Evolutionary conservation across 2,888 invertebrate genomes (phyloP), one percentile per base, ranked within the genome.

Genomic region (Suillia variegata): DNA sequence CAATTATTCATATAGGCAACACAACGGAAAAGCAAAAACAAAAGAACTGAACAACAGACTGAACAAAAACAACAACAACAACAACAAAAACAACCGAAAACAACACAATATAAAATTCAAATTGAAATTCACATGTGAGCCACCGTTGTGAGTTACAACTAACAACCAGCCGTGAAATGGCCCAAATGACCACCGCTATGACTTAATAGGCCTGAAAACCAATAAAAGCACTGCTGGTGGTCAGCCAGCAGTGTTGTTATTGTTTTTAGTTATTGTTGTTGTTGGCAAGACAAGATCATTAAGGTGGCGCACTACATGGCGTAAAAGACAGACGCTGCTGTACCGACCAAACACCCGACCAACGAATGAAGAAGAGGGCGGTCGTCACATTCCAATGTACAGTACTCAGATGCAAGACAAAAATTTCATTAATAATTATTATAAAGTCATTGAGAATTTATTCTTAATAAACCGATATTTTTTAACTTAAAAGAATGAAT

Each of bases 201-300:
- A 77, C 78, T 78, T 78, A 78, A 78, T 77, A 78, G 78, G 77
- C 71, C 72, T 69, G 63, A 61, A 70, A 76, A 68, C 70, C 78
- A 78, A 78, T 78, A 78, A 78, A 78, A 78, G 74, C 78, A 66
- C 78, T 70, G 78, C 74, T 76, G 77, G 77, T 77, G 77, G 77
- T 70, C 77, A 74, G 68, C 67, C 66, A 70, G 68, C 72, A 64
- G 63, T 50, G 65, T 51, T 50, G 57, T 62, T 48, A 56, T 49
- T 58, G 65, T 54, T 47, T 57, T 57, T 3, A 38, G 45, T 62
- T 47, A 50, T 48, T 38, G 51, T 58, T 56, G 51, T 58, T 59
- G 59, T 62, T 61, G 60, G 68, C 69, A 72, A 75, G 78, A 78
- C 76, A 78, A 75, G 76, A 77, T 78, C 78, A 77, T 77, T 77